Evolutionary conservation across 2,888 invertebrate species (phyloP).

Genomic region (Trachelus iudaicus): DNA sequence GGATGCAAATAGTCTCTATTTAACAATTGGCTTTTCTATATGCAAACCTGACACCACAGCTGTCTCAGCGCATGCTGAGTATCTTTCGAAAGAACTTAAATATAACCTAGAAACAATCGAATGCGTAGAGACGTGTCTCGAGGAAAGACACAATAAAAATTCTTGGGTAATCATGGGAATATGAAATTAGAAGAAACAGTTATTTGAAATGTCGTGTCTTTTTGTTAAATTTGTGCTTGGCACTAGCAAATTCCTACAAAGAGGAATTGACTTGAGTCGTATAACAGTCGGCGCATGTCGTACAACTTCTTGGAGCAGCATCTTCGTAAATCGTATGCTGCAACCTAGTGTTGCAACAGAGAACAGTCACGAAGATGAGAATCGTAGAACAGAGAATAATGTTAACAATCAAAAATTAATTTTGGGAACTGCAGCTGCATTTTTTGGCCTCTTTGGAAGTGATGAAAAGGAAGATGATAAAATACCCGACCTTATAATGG

Average conservation of each 20-base stretch:
- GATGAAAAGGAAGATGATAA: conserved; percentile 74
- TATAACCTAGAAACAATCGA: neutral
- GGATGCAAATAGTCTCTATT: neutral
- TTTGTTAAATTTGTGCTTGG: neutral
- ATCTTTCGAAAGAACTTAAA: neutral
- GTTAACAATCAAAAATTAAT: neutral
- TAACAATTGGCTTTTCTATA: neutral
- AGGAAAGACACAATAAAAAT: neutral
- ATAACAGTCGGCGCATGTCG: neutral
- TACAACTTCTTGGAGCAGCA: neutral
- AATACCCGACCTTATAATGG: conserved; percentile 73
- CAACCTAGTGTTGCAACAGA: neutral
- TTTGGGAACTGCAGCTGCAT: conserved; percentile 29
- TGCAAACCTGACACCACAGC: neutral
- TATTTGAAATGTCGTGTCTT: neutral
- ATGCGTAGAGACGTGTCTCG: neutral
- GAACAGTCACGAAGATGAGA: neutral
- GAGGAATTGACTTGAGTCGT: neutral
- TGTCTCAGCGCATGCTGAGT: neutral
- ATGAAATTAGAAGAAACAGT: neutral
- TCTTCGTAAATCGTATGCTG: neutral
- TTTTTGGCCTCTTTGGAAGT: conserved; percentile 74
- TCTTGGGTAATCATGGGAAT: neutral
- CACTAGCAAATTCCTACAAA: neutral
- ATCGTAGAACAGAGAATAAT: neutral